Evolutionary conservation across 2,797 vertebrate genomes (phyloP), one percentile per base, ranked within the genome.

Genomic region (Caiman crocodilus): DNA sequence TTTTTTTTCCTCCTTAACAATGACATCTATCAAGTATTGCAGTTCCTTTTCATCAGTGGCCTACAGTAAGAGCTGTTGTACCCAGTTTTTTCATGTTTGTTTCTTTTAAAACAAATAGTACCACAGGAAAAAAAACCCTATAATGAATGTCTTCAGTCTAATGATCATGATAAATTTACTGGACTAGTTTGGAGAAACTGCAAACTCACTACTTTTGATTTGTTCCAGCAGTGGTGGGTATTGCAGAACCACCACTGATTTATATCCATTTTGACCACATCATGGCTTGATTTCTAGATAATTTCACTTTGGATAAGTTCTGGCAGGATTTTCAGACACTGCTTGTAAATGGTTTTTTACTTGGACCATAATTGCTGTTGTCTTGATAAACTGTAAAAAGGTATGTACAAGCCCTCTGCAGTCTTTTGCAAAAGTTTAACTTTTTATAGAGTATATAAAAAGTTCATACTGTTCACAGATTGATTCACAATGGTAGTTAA

Each of bases 41-140:
- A 94, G 85, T 90, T 89, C 82, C 90, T 50, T 67, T 90, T 87
- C 82, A 23, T 71, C 42, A 78, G 89, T 92, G 85, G 96, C 42
- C 93, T 84, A 65, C 92, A 71, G 32, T 35, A 91, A 96, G 88
- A 94, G 90, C 81, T 79, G 81, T 73, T 87, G 90, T 94, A 61
- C 89, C 88, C 94, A 94, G 94, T 95, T 65, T 95, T 94, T 94
- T 87, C 93, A 96, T 92, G 94, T 86, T 73, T 63, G 18, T 17
- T 64, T 91, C 90, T 88, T 32, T 85, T 74, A 90, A 89, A 94
- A 86, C 60, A 88, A 86, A 20, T 18, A 69, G 42, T 73, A 93
- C 59, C 75, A 84, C 93, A 96, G 93, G 79, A 90, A 90, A 86
- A 92, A 81, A 92, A 93, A 95, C 87, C 21, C 65, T 75, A 76